These are phyloP conservation scores for Limonius californicus DNA, from an alignment of 1,140 invertebrate species.

Conservation along the genomic window DNA sequence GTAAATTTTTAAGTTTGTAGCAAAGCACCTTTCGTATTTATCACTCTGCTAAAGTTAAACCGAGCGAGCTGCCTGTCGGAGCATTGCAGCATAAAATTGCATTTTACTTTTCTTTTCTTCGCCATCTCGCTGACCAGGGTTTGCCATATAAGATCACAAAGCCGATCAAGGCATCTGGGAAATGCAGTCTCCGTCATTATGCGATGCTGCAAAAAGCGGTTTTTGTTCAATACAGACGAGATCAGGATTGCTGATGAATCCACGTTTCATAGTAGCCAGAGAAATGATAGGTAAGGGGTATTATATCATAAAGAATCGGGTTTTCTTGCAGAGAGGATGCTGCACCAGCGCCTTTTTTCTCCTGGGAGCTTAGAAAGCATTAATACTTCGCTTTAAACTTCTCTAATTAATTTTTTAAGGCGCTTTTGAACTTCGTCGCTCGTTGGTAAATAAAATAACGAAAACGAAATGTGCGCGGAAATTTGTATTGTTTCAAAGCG, in stretches of 20 bases:
- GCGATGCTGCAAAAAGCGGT: background rate
- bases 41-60: too few species aligned
- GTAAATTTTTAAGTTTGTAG: too few species aligned
- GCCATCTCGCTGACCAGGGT: background rate
- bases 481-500: too few species aligned
- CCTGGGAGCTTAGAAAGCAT: too few species aligned
- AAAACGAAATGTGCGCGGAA: too few species aligned
- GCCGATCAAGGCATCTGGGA: background rate
- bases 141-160: background rate
- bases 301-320: background rate
- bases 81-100: background rate
- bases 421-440: too few species aligned
- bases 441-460: too few species aligned
- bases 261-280: background rate
- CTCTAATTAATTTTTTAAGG: too few species aligned
- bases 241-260: background rate
- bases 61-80: background rate
- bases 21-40: too few species aligned
- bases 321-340: background rate
- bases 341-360: too few species aligned
- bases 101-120: background rate
- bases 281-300: background rate
- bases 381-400: too few species aligned
- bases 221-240: background rate
- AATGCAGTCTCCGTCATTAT: background rate